Base-by-base conservation (phyloP, 2,113 vertebrate genomes). In the Scolopax mira region DNA sequence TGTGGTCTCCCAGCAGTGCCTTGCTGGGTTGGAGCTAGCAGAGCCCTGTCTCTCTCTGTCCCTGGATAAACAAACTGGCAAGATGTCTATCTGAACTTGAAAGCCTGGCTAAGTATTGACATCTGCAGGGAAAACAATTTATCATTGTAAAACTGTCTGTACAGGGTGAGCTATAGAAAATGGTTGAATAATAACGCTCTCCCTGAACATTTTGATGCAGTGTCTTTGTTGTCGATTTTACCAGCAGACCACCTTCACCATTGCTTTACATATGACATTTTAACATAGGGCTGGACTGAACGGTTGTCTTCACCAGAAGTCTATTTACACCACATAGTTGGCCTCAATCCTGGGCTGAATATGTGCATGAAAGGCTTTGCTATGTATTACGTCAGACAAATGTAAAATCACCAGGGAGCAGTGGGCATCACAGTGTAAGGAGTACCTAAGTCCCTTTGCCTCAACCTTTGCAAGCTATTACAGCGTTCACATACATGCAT, bases 251-350 rank as follows among this genome's bases (percentile, higher is more conserved):
- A 4, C 35, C 27, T 54, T 64, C 39, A 46, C 48, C 28, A 5
- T 17, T 48, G 57, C 58, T 80, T 78, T 75, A 13, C 11, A 18
- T 27, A 19, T 2, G 5, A 4, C 52, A 27, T 72, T 90, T 86
- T 75, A 60, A 42, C 18, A 2, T 11, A 64, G 27, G n/a, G 18
- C 57, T 80, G 69, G 13, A 55, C 28, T 1, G 0, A 67, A 33
- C 1, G 2, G 18, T 18, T 55, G 18, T 78, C 21, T 19, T 19
- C 3, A 27, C 10, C 52, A 86, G 35, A 60, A 78, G 18, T 33
- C 55, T 79, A 22, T n/a, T 51, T 80, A 28, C 33, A 41, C 13
- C 52, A 73, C 0, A 1, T 27, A 33, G 19, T 0, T 82, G 30
- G 54, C 52, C 41, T 60, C 62, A 62, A 18, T 30, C 22, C 55